These are phyloP conservation scores for Ptychoptera albimana DNA, from an alignment of 2,888 invertebrate genomes.

Conservation along the genomic window DNA sequence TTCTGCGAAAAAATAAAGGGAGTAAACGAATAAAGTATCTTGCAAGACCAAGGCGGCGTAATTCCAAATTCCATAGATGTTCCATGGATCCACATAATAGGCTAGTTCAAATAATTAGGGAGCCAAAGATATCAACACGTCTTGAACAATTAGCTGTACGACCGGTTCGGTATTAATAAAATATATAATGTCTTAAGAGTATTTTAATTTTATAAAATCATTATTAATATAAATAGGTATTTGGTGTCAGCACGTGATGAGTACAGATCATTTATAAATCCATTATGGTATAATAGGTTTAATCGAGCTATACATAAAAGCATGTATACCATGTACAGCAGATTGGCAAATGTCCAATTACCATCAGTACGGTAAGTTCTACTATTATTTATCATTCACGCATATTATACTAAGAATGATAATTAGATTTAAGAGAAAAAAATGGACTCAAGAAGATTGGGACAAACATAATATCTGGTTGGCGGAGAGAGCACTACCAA, in stretches of 20 bases:
- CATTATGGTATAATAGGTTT: constrained; percentile 9
- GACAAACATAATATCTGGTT: constrained; percentile 17
- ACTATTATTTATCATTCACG: background rate
- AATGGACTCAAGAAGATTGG: constrained; percentile 17
- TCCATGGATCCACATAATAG: background rate
- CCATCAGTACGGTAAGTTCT: constrained; percentile 15
- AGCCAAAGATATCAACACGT: constrained; percentile 5
- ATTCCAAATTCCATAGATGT: background rate
- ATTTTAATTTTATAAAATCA: background rate
- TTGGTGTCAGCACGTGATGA: constrained; percentile 6
- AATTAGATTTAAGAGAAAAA: constrained; percentile 9
- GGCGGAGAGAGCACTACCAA: constrained; percentile 19
- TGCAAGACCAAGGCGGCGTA: constrained; percentile 2
- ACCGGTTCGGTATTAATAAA: constrained; percentile 4
- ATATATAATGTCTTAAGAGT: background rate
- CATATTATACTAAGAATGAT: background rate
- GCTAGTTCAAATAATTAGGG: constrained; percentile 1
- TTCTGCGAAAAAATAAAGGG: background rate
- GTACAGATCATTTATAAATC: background rate
- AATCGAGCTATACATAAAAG: constrained; percentile 22
- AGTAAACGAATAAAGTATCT: constrained; percentile 1
- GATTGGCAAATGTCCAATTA: constrained; percentile 19
- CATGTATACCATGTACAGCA: constrained; percentile 24
- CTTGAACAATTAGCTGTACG: constrained; percentile 6
- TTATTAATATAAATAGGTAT: constrained; percentile 1